Evolutionary conservation across 2,797 vertebrate genomes (phyloP).

Genomic region (Champsocephalus esox): DNA sequence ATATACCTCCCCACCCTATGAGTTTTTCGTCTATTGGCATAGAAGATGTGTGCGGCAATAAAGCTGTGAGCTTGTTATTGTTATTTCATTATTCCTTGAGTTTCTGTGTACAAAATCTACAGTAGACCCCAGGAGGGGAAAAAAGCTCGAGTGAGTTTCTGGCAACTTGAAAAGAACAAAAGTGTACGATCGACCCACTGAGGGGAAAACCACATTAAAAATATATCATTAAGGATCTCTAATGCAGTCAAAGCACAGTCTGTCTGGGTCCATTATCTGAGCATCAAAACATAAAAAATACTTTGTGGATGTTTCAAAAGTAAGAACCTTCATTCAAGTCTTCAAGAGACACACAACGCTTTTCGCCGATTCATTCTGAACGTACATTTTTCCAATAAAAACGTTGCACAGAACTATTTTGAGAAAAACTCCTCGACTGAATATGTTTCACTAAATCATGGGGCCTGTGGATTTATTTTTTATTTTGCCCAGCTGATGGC

Average conservation of each 20-base stretch:
- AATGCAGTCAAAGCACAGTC: conserved; percentile 27
- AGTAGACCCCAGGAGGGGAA: conserved; percentile 26
- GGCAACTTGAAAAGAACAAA: conserved; percentile 48
- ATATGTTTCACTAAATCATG: conserved; percentile 11
- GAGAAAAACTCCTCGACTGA: conserved; percentile 2
- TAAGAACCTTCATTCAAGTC: conserved; percentile 12
- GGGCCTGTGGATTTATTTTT: conserved; percentile 1
- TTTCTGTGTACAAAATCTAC: conserved; percentile 41
- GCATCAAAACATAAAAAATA: background rate
- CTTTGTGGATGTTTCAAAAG: conserved; percentile 20
- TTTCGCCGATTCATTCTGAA: background rate
- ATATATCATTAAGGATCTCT: conserved; percentile 33
- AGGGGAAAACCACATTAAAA: conserved; percentile 54
- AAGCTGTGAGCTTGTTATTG: conserved; percentile 68
- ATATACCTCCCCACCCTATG: conserved; percentile 69
- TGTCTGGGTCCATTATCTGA: conserved; percentile 44
- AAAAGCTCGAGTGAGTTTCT: conserved; percentile 22
- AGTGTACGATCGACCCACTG: conserved; percentile 47
- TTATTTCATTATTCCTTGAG: conserved; percentile 68
- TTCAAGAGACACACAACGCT: background rate
- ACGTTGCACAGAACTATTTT: background rate
- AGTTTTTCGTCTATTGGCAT: conserved; percentile 59
- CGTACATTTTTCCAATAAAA: conserved; percentile 2
- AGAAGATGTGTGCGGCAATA: conserved; percentile 59
- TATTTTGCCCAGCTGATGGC: conserved; percentile 11